phyloP scores from a whole-genome alignment of 2,113 vertebrate species.

The Dasyornis broadbenti region DNA sequence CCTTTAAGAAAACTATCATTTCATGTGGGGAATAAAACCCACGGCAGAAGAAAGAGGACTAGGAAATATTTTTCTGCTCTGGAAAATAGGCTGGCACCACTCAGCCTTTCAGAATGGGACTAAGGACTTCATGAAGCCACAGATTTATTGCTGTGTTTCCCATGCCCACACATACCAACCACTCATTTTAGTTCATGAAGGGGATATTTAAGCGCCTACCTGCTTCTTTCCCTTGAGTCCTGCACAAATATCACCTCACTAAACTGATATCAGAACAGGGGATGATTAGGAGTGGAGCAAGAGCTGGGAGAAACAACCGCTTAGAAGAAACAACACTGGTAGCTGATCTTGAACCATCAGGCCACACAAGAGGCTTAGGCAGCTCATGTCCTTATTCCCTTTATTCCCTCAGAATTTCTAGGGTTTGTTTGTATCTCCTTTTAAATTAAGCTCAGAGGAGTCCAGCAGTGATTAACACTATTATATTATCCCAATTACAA shows the following conservation, averaged over 20 bases:
- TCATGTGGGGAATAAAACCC: fast-evolving
- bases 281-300: neutral
- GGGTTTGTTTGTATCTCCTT: neutral
- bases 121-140: neutral
- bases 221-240: neutral
- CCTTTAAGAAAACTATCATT: neutral
- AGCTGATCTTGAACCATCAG: neutral
- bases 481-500: neutral
- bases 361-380: neutral
- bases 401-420: neutral
- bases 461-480: neutral
- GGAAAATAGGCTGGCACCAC: neutral
- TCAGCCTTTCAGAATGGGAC: neutral
- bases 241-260: neutral
- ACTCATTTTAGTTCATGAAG: neutral
- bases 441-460: neutral
- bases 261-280: neutral
- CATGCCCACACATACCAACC: neutral
- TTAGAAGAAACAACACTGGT: neutral
- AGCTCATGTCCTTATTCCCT: neutral
- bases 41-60: neutral
- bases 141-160: neutral
- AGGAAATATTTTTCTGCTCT: neutral
- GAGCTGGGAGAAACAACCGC: neutral
- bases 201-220: neutral